Evolutionary conservation across 2,113 vertebrate species (phyloP), one percentile per base, ranked within the genome.

Genomic region (Papio anubis): DNA sequence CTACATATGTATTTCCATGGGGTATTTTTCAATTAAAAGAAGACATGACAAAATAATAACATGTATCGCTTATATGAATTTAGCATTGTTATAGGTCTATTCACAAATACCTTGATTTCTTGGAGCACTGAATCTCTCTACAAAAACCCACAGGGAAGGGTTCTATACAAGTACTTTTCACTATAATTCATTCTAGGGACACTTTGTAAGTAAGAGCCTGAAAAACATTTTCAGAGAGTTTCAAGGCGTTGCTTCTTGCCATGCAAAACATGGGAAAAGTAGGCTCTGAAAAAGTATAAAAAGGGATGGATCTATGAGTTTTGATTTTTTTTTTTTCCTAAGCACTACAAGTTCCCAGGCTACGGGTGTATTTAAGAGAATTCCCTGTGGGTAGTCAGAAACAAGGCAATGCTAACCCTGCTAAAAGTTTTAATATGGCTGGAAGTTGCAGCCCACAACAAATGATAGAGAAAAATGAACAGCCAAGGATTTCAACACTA

Each of bases 381-480:
- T 57, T 61, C 23, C 30, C 38, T 43, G 7, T 7, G 52, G 25
- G 35, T 18, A 20, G 88, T 78, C 27, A 68, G 88, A 80, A 68
- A 96, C 76, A 32, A 95, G 35, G 0, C 43, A 57, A 5, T 13
- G 0, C 84, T 90, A 96, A 84, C 35, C 21, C 40, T 68, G 64
- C 57, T 25, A 35, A 40, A 81, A 97, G 88, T 32, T 72, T 96
- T 45, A 0, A 0, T n/a, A 55, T 91, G 30, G 92, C 88, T 97
- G 90, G 88, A 79, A 97, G 97, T 98, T 97, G 97, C 92, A 97
- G 84, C 66, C 90, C 55, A 96, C 76, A 96, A 96, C 98, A 93
- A 97, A 98, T 76, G 91, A 88, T 90, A 89, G 57, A 88, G 88
- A 85, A 88, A 97, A 90, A 96, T 40, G 72, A 75, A 94, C 94